Conservation (phyloP, 2,888 invertebrate species). For the Pegoplata infirma region DNA sequence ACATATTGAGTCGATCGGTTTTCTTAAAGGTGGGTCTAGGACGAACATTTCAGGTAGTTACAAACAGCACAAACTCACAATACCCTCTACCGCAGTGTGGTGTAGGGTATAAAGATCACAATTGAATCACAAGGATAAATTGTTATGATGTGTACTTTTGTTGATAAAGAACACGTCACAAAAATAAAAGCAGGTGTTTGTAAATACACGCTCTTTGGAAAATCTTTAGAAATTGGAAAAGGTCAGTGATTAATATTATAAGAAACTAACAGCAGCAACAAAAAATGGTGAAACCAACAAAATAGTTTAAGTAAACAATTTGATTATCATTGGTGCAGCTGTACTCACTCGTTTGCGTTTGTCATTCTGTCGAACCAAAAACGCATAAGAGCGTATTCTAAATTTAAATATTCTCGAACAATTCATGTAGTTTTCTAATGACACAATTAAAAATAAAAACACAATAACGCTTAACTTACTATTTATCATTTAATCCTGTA, state of each 20-base stretch:
- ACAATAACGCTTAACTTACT: slow-evolving; percentile 69
- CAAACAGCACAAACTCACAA: too few relatives aligned
- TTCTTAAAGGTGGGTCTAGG: too few relatives aligned
- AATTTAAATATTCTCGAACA: not conserved
- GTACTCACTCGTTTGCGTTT: not conserved
- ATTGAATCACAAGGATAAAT: too few relatives aligned
- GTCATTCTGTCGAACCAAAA: too few relatives aligned
- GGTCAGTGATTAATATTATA: slow-evolving; percentile 3
- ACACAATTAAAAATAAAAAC: not conserved
- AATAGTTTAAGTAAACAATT: not conserved
- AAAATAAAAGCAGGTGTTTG: not conserved
- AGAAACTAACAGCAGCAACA: too few relatives aligned
- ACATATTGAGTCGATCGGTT: too few relatives aligned
- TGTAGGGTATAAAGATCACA: too few relatives aligned
- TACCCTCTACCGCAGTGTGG: too few relatives aligned
- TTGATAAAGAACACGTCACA: not conserved
- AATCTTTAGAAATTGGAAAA: slow-evolving; percentile 50
- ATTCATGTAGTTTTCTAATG: not conserved
- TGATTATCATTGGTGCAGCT: not conserved
- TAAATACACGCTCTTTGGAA: not conserved
- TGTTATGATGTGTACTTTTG: not conserved
- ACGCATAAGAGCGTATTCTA: too few relatives aligned
- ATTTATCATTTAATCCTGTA: slow-evolving; percentile 73
- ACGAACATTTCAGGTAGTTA: too few relatives aligned
- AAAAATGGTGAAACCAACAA: too few relatives aligned